Conservation (phyloP, 2,113 vertebrate genomes). For the Larimichthys crocea region DNA sequence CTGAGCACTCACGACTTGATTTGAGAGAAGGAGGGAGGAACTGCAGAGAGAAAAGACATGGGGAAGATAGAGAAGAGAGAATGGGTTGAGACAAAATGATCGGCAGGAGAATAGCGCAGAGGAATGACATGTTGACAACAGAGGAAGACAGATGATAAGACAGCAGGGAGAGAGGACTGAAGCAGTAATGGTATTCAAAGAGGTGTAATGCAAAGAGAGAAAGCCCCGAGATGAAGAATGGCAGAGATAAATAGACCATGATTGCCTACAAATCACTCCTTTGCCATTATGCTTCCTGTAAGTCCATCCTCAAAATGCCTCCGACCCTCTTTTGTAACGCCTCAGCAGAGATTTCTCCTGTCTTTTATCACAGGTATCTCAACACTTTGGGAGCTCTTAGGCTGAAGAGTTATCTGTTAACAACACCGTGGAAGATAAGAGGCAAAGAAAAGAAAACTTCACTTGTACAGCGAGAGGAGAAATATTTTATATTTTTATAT, state of each 20-base stretch:
- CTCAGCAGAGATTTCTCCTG: background rate
- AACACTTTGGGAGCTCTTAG: background rate
- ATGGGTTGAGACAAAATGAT: constrained; percentile 40
- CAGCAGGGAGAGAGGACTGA: constrained; percentile 35
- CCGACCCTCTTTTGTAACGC: background rate
- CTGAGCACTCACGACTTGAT: constrained; percentile 55
- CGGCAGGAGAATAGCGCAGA: constrained; percentile 39
- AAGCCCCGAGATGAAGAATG: constrained; percentile 40
- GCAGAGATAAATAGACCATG: constrained; percentile 47
- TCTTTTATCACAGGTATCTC: constrained; percentile 18
- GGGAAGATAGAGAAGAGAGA: constrained; percentile 21
- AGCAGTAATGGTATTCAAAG: constrained; percentile 43
- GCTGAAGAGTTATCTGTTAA: constrained; percentile 1
- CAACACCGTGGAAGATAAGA: background rate
- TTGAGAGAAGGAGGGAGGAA: constrained; percentile 34
- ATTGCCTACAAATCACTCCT: constrained; percentile 56
- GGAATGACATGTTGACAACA: constrained; percentile 65
- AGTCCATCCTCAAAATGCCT: constrained; percentile 33
- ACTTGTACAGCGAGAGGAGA: background rate
- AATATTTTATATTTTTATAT: background rate
- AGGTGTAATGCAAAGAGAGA: constrained; percentile 52
- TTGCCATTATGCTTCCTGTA: constrained; percentile 31
- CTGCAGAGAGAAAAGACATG: constrained; percentile 37
- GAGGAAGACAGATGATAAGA: constrained; percentile 67
- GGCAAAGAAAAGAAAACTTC: background rate